Base-by-base conservation (phyloP, 1,140 invertebrate species). In the Fragariocoptes setiger region DNA sequence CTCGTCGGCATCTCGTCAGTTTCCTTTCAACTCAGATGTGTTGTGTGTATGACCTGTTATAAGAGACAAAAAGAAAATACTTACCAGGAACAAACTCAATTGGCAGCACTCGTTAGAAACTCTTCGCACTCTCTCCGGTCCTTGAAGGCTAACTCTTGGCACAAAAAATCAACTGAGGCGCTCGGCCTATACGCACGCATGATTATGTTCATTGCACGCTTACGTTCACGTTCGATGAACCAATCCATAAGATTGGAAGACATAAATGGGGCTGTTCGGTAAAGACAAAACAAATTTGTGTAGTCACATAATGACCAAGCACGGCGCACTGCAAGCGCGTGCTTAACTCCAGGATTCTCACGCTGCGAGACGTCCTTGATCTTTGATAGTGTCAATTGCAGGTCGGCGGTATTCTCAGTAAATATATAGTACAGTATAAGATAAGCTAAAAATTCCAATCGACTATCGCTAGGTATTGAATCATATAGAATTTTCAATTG, bases 371-470 rank as follows among this genome's bases (percentile, higher is more conserved):
- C 66, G 46, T 60, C 50, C 21, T 68, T 69, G 37, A 95, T 62
- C 39, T 69, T 68, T 49, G 78, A 70, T 55, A 94, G 62, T 50
- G 78, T 72, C 48, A 76, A 83, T 47, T 77, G 82, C 48, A 94
- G 65, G 69, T 94, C 86, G 92, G 59, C 46, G 68, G 66, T 79
- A 62, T 88, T 90, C 58, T 80, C 83, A 4, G 85, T 90, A 52
- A 83, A 94, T 44, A 97, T 85, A 52, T 83, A 92, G 58, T 95
- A 95, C 5, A 97, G 61, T 56, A 97, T 82, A 44, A 67, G 68
- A 61, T 97, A 95, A 41, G 82, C 80, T 31, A 72, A 74, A 58
- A 97, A 97, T 62, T 97, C 88, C 44, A 73, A 65, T 38, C 63
- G 60, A 61, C 82, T 74, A 18, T 68, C 68, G 41, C 70, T 71